Base-by-base conservation (phyloP, 2,113 vertebrate species). In the Struthio camelus region DNA sequence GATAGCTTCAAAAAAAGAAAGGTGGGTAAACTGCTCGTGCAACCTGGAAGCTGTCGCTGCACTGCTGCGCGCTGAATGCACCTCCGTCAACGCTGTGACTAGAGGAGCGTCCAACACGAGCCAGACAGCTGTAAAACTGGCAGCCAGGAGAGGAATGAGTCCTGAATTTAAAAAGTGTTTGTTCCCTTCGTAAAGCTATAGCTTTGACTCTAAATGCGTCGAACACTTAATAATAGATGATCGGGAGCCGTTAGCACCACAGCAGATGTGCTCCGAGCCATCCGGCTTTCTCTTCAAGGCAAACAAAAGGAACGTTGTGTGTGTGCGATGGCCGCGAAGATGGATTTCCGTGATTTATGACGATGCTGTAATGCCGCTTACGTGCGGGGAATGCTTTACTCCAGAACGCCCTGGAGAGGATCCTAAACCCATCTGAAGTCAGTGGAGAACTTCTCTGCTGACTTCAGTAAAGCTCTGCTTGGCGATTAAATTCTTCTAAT, bases 211-310 rank as follows among this genome's bases (percentile, higher is more conserved):
- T 76, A 93, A 79, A 77, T 53, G 65, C 44, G 87, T 69, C 2
- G 17, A 84, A 38, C 40, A 4, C 56, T 90, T 86, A 42, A 36
- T 86, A 58, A 90, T 38, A 77, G 78, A 58, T 3, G 19, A 66
- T 48, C 64, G 51, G 95, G 85, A 92, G 88, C 83, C 1, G 5
- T 54, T 32, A 85, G 78, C 83, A 15, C 51, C 0, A 0, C 85
- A 87, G 88, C 92, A 94, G 88, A 92, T 87, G 84, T 76, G 95
- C 89, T 76, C 3, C 0, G 36, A 93, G 95, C 77, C 78, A 17
- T 95, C 89, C 91, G 94, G 90, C 66, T 90, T 95, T 90, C 66
- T 85, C 53, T 96, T 80, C 92, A 93, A 85, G 93, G 92, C 90
- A 89, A 77, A 81, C 32, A 61, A 62, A 76, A 51, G 78, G 28